Evolutionary conservation across 2,113 vertebrate species (phyloP), one percentile per base, ranked within the genome.

Genomic region (Cettia cetti): DNA sequence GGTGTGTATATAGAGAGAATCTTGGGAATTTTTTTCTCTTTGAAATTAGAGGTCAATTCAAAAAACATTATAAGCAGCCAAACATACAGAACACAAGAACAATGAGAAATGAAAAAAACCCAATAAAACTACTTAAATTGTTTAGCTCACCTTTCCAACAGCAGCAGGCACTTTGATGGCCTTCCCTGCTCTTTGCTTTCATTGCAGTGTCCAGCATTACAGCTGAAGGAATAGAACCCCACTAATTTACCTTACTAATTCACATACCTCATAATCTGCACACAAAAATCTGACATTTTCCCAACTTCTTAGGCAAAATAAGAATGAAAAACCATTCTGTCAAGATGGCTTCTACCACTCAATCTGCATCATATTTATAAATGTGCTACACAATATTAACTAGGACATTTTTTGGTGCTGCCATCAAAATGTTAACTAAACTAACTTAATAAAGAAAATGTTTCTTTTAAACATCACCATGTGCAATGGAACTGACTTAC

Each of bases 181-280:
- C 65, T 92, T 52, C 92, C 90, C 81, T 96, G 84, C 82, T 89
- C 87, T 94, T 96, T 94, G 87, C 28, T 96, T 95, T 95, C 92
- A 95, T 93, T 96, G 81, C 87, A 96, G 66, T 94, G 95, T 94
- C 81, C 87, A 96, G 84, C 90, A 89, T 82, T 93, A 90, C 39
- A 90, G 87, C 84, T 95, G 74, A 96, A 96, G 86, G 65, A 81
- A 91, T 24, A 91, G 88, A 96, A 96, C 50, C 80, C 74, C 4
- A 5, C 94, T 92, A 87, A 92, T 93, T 86, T 77, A 88, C 82
- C 71, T 90, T 77, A 72, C 61, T 70, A 93, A 89, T 72, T 84
- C 45, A 90, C 8, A 71, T 8, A 71, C 26, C 53, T 80, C 57
- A 45, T 35, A 69, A 86, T 54, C 57, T 86, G 68, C 35, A 83